These are phyloP conservation scores for Scaptomyza reducta DNA, from an alignment of 2,888 invertebrate species.

Conservation along the genomic window DNA sequence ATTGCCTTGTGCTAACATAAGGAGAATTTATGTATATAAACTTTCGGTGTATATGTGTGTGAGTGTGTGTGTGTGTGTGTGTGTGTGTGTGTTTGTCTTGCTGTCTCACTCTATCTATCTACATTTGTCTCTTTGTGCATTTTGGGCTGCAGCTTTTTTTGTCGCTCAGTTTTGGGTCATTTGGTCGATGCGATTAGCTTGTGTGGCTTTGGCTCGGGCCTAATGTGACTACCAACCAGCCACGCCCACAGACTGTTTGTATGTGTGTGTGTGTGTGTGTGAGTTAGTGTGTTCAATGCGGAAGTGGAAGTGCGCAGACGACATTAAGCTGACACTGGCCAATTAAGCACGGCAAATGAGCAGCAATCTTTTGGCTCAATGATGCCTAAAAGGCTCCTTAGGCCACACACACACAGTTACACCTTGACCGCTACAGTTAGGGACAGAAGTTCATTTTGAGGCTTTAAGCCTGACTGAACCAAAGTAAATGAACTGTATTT, in stretches of 20 bases:
- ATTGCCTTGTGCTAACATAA: constrained; percentile 61
- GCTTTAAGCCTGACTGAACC: constrained; percentile 55
- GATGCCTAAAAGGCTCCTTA: constrained; percentile 62
- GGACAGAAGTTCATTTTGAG: constrained; percentile 44
- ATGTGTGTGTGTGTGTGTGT: constrained; percentile 11
- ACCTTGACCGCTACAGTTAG: constrained; percentile 30
- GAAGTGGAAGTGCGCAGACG: constrained; percentile 59
- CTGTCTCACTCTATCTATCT: constrained; percentile 8
- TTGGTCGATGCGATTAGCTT: constrained; percentile 68
- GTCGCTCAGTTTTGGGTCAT: constrained; percentile 69
- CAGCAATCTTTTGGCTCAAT: constrained; percentile 75
- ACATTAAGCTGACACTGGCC: constrained; percentile 76
- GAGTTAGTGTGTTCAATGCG: constrained; percentile 21
- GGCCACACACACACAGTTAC: constrained; percentile 6
- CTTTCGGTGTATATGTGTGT: constrained; percentile 18
- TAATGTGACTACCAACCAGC: constrained; percentile 34
- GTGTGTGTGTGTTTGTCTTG: not conserved
- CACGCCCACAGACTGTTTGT: constrained; percentile 20
- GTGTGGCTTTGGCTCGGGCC: constrained; percentile 39
- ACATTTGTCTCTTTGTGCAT: constrained; percentile 5
- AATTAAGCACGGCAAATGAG: constrained; percentile 74
- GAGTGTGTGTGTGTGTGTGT: constrained; percentile 2
- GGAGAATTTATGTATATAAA: constrained; percentile 46
- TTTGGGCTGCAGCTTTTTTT: constrained; percentile 62
- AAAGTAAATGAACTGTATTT: constrained; percentile 31